These are phyloP conservation scores for Mus spretus DNA, from an alignment of 2,797 vertebrate genomes.

Conservation along the genomic window DNA sequence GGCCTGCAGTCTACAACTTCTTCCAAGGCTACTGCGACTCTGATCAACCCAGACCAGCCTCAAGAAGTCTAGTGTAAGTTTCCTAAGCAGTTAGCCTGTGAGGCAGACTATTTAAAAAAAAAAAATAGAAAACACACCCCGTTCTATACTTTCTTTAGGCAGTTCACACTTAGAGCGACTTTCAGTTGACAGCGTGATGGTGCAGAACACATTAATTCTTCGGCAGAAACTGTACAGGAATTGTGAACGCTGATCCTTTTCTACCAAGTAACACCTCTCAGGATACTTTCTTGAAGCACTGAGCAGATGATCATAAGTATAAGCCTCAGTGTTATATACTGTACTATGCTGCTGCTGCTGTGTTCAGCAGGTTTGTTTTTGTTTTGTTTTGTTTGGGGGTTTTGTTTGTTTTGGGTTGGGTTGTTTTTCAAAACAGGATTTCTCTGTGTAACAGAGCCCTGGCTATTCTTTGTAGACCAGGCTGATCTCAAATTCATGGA, in stretches of 20 bases:
- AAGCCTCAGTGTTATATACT: neutral
- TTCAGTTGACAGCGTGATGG: neutral
- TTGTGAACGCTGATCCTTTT: no score
- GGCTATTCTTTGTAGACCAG: neutral
- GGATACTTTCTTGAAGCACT: neutral
- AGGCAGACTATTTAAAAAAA: neutral
- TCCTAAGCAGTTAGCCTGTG: no score
- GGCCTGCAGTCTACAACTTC: fast-evolving
- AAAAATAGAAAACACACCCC: fast-evolving
- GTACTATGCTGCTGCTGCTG: no score
- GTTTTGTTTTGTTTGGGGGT: neutral
- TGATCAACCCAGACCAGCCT: neutral
- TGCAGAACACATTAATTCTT: neutral
- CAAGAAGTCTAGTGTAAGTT: fast-evolving
- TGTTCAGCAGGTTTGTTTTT: neutral
- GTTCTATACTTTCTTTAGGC: no score
- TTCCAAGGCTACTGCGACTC: neutral
- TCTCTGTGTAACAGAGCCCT: neutral
- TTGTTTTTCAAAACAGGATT: neutral
- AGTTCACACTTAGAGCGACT: neutral
- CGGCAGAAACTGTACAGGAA: no score
- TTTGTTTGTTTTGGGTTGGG: neutral
- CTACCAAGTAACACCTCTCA: neutral
- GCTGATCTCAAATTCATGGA: neutral
- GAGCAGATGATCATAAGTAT: neutral